These are phyloP conservation scores for Apogon talboti DNA, from an alignment of 2,797 vertebrate genomes.

Conservation along the genomic window DNA sequence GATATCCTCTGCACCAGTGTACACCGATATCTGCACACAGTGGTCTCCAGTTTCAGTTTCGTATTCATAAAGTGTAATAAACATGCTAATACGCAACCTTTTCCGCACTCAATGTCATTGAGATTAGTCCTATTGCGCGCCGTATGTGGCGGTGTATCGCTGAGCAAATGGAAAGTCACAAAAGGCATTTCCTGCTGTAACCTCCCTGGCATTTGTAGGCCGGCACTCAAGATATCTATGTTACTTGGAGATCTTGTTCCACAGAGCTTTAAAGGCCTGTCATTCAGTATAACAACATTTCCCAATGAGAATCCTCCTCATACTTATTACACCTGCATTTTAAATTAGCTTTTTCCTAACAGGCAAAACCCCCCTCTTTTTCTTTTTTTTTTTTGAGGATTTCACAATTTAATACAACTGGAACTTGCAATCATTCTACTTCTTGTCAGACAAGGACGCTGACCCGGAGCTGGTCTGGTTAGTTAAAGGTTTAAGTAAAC, in stretches of 20 bases:
- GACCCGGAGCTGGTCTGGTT: conserved; percentile 60
- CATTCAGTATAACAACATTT: conserved; percentile 75
- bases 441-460: conserved; percentile 48
- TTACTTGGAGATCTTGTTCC: conserved; percentile 86
- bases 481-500: conserved; percentile 74
- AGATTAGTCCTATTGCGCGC: conserved; percentile 34
- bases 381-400: not conserved
- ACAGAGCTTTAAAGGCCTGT: conserved; percentile 76
- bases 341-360: conserved; percentile 40
- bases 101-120: conserved; percentile 32
- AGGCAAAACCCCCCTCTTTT: conserved; percentile 31
- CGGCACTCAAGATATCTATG: conserved; percentile 83
- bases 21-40: conserved; percentile 37
- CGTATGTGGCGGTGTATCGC: conserved; percentile 72
- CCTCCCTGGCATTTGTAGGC: conserved; percentile 84
- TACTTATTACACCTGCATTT: conserved; percentile 36
- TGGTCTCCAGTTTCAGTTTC: conserved; percentile 37
- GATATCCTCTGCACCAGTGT: conserved; percentile 38
- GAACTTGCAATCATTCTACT: conserved; percentile 52
- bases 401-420: conserved; percentile 5
- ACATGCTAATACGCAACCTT: conserved; percentile 38
- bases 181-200: conserved; percentile 89
- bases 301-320: conserved; percentile 47
- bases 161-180: conserved; percentile 89
- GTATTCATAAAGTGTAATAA: conserved; percentile 25